Percentiles rank a stretch among this genome's conserved stretches.
Evolutionary conservation across 2,113 vertebrate genomes (phyloP).

Genomic region (Rhynchomys soricoides): DNA sequence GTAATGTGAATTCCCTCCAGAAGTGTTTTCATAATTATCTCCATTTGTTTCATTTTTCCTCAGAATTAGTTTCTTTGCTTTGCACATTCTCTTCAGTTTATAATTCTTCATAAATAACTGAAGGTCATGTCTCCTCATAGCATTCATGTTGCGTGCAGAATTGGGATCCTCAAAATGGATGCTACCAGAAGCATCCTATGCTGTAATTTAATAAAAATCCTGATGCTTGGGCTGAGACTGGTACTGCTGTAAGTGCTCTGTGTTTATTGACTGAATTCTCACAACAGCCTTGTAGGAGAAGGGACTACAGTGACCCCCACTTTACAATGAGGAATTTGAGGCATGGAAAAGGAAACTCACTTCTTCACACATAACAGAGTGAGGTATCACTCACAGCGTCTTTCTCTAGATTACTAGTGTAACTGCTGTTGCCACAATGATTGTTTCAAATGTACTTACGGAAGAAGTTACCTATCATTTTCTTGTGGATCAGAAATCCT

Average conservation of each 20-base stretch:
- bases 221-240: neutral
- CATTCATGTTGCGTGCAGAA: neutral
- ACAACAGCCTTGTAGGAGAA: neutral
- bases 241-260: neutral
- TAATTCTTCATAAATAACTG: neutral
- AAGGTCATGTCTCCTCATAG: neutral
- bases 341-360: neutral
- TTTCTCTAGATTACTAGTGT: neutral
- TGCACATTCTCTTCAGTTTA: neutral
- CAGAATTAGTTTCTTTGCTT: slow-evolving; percentile 18
- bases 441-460: neutral
- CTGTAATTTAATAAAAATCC: neutral
- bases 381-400: neutral
- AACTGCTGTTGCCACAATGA: neutral
- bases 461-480: neutral
- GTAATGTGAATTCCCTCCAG: slow-evolving; percentile 65
- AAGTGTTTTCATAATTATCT: slow-evolving; percentile 49
- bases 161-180: neutral
- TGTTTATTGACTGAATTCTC: neutral
- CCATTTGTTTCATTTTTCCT: slow-evolving; percentile 21
- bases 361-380: neutral
- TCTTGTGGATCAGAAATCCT: neutral
- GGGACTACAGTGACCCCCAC: neutral
- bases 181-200: neutral
- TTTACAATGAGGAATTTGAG: neutral